Conservation (phyloP, 2,113 vertebrate species). For the Ophthalmotilapia sp. region DNA sequence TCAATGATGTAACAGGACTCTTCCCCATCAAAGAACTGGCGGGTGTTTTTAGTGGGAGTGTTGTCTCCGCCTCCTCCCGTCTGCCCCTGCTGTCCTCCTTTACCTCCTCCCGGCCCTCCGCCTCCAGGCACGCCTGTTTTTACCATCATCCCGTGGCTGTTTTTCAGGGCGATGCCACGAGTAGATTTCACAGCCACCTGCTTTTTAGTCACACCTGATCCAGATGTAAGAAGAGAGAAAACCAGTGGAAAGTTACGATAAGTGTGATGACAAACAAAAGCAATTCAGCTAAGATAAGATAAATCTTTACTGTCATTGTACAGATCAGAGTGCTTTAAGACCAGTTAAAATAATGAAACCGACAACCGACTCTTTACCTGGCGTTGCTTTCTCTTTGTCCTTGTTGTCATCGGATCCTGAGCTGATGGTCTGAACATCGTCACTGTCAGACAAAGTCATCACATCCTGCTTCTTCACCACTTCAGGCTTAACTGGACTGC, state of each 20-base stretch:
- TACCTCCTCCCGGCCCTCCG: slow-evolving; percentile 23
- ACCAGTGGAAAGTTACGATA: neutral
- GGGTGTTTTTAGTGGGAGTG: slow-evolving; percentile 72
- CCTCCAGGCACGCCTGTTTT: slow-evolving; percentile 71
- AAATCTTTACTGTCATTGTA: neutral
- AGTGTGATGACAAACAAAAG: neutral
- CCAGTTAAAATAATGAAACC: neutral
- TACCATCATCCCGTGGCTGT: slow-evolving; percentile 85
- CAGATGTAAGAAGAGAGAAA: neutral
- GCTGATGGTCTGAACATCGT: slow-evolving; percentile 96
- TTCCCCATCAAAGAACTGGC: slow-evolving; percentile 92
- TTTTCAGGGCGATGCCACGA: slow-evolving; percentile 89
- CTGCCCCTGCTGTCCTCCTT: slow-evolving; percentile 45
- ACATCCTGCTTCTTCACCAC: slow-evolving; percentile 76
- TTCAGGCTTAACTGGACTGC: slow-evolving; percentile 51
- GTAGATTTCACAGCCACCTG: slow-evolving; percentile 97
- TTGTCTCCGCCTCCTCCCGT: slow-evolving; percentile 70
- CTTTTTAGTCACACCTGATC: slow-evolving; percentile 78
- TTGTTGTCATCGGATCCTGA: slow-evolving; percentile 89
- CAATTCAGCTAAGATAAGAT: neutral
- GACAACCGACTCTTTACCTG: neutral
- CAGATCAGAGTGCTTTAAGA: neutral
- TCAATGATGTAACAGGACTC: slow-evolving; percentile 98
- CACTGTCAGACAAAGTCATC: slow-evolving; percentile 90
- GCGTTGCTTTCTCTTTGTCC: slow-evolving; percentile 71